Evolutionary conservation across 2,797 vertebrate species (phyloP).

Genomic region (Podarcis siculus): DNA sequence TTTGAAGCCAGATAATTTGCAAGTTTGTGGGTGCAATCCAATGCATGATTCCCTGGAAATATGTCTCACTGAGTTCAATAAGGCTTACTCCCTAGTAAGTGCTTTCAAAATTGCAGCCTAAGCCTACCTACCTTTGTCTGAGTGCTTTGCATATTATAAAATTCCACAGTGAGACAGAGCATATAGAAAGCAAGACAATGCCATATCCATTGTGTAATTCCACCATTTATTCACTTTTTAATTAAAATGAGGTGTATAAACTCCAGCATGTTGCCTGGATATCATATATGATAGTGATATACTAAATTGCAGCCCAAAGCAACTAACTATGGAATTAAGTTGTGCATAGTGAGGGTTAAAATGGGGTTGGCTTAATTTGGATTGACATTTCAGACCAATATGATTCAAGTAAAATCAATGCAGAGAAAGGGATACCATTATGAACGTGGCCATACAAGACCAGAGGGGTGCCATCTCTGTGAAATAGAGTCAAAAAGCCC

Average conservation of each 20-base stretch:
- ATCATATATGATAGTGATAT: slow-evolving; percentile 32
- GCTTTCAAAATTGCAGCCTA: background rate
- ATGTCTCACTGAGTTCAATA: background rate
- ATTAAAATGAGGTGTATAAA: background rate
- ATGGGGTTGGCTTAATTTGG: slow-evolving; percentile 54
- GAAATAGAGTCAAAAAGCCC: too few relatives aligned
- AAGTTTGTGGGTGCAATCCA: background rate
- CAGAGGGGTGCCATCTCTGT: background rate
- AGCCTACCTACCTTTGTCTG: slow-evolving; percentile 6
- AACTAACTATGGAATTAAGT: slow-evolving; percentile 39
- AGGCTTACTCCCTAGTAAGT: background rate
- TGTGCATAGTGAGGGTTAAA: slow-evolving; percentile 44
- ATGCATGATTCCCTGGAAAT: background rate
- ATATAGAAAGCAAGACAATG: background rate
- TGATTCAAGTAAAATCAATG: slow-evolving; percentile 23
- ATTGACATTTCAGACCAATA: slow-evolving; percentile 39
- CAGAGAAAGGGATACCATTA: background rate
- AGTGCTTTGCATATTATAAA: background rate
- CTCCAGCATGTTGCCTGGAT: background rate
- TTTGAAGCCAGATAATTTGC: background rate
- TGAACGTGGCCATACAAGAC: too few relatives aligned
- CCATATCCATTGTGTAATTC: background rate
- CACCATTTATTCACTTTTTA: background rate
- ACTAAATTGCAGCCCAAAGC: slow-evolving; percentile 29
- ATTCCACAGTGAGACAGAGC: background rate